These are phyloP conservation scores for Petroica traversi DNA, from an alignment of 2,113 vertebrate genomes.

Conservation along the genomic window DNA sequence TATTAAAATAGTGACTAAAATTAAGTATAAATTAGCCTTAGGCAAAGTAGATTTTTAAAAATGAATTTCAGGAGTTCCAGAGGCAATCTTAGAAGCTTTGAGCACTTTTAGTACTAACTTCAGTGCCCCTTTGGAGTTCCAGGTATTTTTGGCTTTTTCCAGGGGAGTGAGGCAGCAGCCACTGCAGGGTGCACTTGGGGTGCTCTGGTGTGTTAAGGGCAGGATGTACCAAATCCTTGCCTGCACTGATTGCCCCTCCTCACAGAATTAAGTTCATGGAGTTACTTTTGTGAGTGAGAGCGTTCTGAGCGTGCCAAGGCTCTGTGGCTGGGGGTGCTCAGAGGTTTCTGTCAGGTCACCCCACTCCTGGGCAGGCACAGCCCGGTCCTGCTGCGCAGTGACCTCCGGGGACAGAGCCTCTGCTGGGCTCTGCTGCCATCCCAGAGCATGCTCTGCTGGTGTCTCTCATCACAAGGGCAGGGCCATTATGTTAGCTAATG, in stretches of 20 bases:
- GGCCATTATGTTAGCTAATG: accelerated
- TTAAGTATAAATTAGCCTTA: background rate
- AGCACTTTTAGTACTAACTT: background rate
- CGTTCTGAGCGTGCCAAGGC: accelerated
- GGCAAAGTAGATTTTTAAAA: background rate
- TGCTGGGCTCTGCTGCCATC: background rate
- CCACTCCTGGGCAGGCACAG: accelerated
- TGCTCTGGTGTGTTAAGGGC: accelerated
- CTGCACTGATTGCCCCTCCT: background rate
- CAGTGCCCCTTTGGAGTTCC: background rate
- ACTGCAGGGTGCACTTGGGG: accelerated
- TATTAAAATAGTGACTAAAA: background rate
- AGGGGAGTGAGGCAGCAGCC: background rate
- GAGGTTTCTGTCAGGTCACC: background rate
- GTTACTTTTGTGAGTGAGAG: background rate
- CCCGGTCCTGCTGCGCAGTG: accelerated
- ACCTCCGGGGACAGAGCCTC: accelerated
- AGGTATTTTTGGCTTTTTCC: background rate
- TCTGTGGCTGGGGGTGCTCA: accelerated
- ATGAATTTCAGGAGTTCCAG: background rate
- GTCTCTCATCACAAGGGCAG: background rate
- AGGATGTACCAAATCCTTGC: background rate
- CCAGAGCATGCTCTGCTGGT: background rate
- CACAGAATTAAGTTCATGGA: accelerated
- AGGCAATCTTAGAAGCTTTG: background rate